phyloP scores from a whole-genome alignment of 2,797 vertebrate genomes.

The Synaphobranchus kaupii region DNA sequence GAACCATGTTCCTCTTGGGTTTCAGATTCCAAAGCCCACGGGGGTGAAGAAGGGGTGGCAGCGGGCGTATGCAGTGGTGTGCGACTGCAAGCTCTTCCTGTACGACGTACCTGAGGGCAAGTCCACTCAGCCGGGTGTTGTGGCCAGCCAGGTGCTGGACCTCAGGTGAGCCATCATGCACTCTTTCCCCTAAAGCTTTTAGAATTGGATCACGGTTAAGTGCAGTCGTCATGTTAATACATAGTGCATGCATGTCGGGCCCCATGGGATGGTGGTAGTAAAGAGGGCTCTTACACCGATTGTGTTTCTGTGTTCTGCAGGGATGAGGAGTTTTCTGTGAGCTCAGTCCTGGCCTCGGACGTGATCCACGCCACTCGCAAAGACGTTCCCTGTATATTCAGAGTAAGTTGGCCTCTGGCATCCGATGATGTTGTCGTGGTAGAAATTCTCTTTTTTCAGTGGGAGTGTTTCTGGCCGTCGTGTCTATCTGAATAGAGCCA shows the following conservation, averaged over 20 bases:
- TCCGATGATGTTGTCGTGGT: not conserved
- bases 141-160: slow-evolving; percentile 90
- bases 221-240: not conserved
- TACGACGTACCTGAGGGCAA: slow-evolving; percentile 94
- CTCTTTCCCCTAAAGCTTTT: not conserved
- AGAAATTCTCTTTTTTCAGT: not conserved
- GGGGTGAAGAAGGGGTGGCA: slow-evolving; percentile 98
- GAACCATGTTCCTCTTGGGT: not conserved
- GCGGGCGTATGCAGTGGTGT: slow-evolving; percentile 90
- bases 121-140: slow-evolving; percentile 87
- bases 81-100: slow-evolving; percentile 93
- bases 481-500: not conserved
- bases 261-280: not conserved
- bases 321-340: slow-evolving; percentile 94
- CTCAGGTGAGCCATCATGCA: slow-evolving; percentile 79
- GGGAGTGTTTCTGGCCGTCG: not conserved
- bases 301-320: slow-evolving; percentile 65
- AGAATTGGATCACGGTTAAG: not conserved
- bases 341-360: slow-evolving; percentile 90
- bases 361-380: slow-evolving; percentile 95
- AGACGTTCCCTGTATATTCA: slow-evolving; percentile 95
- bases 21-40: slow-evolving; percentile 92
- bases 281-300: not conserved
- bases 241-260: not conserved
- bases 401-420: slow-evolving; percentile 65